Conservation (phyloP, 1,140 invertebrate genomes). For the Drosophila busckii region DNA sequence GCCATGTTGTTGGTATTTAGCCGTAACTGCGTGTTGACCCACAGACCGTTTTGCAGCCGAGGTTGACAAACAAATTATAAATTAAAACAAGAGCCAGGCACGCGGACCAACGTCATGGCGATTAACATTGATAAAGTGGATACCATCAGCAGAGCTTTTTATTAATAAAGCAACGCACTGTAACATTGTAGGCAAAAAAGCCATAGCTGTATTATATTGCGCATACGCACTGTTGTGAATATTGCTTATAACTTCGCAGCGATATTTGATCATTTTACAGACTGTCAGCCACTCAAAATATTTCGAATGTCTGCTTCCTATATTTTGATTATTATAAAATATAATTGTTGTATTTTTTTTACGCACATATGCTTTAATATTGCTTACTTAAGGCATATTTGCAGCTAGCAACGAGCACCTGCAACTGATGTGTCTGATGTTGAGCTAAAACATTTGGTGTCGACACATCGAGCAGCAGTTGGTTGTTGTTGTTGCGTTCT, state of each 20-base stretch:
- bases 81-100: conserved; percentile 1
- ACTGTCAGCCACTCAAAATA: no score
- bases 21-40: conserved; percentile 15
- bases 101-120: conserved; percentile 4
- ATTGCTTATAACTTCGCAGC: no score
- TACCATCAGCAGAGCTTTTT: conserved; percentile 51
- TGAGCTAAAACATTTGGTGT: conserved; percentile 54
- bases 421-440: conserved; percentile 36
- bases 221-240: conserved; percentile 35
- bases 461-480: not conserved
- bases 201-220: conserved; percentile 46
- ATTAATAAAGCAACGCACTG: conserved; percentile 33
- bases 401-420: conserved; percentile 23
- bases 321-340: no score
- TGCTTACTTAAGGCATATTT: conserved; percentile 64
- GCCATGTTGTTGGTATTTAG: conserved; percentile 50
- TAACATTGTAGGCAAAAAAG: conserved; percentile 27
- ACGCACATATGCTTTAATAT: conserved; percentile 28
- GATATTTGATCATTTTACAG: no score
- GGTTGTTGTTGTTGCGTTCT: conserved; percentile 11
- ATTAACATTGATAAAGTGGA: conserved; percentile 68
- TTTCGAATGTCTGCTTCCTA: no score
- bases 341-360: no score
- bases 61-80: conserved; percentile 69
- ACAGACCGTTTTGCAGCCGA: conserved; percentile 50